Evolutionary conservation across 2,888 invertebrate species (phyloP).

Genomic region (Panzeria rudis): DNA sequence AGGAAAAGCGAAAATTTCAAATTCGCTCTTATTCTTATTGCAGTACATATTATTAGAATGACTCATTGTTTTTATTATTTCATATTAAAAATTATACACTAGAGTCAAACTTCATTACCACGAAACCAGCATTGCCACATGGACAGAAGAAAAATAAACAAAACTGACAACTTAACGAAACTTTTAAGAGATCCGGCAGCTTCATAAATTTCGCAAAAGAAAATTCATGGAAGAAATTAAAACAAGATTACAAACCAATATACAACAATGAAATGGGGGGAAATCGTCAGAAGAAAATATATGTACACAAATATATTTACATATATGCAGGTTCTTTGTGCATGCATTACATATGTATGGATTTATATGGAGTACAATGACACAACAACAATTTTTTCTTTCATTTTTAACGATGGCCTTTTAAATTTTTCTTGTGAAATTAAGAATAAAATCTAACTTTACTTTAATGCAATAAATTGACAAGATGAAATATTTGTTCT

Average conservation of each 20-base stretch:
- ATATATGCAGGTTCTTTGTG: neutral
- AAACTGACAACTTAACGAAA: conserved; percentile 66
- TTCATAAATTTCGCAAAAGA: neutral
- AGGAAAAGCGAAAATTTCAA: too few relatives aligned
- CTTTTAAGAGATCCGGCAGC: conserved; percentile 32
- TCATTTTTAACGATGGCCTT: conserved; percentile 50
- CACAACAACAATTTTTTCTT: conserved; percentile 63
- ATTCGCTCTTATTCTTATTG: too few relatives aligned
- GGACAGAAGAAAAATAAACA: neutral
- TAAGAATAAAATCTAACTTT: conserved; percentile 7
- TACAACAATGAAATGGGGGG: conserved; percentile 44
- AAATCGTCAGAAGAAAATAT: conserved; percentile 47
- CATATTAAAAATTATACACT: neutral
- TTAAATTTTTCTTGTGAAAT: conserved; percentile 54
- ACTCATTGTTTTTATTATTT: too few relatives aligned
- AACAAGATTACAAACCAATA: conserved; percentile 43
- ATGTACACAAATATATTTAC: neutral
- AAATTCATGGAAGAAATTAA: conserved; percentile 51
- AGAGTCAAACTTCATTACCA: neutral
- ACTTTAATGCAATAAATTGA: neutral
- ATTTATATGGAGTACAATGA: conserved; percentile 61
- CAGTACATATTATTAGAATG: too few relatives aligned
- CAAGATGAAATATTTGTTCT: neutral
- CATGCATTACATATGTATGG: neutral
- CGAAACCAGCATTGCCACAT: conserved; percentile 34